Conservation (phyloP, 2,888 invertebrate species). For the Parasteatoda lunata region DNA sequence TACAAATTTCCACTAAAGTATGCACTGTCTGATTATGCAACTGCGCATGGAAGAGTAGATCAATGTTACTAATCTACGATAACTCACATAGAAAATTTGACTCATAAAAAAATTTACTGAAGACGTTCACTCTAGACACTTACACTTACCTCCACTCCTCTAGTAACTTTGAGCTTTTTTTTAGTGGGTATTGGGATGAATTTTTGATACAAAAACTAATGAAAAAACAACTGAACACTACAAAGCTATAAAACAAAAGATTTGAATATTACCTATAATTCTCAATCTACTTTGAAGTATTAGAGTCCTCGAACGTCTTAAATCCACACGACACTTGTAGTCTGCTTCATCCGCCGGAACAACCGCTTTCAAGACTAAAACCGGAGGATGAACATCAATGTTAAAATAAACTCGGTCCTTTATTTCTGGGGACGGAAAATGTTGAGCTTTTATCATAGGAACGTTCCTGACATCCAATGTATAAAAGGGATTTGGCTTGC, state of each 20-base stretch:
- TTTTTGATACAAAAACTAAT: not conserved
- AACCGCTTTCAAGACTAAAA: slow-evolving; percentile 23
- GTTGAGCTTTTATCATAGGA: slow-evolving; percentile 22
- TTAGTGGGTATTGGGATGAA: no score
- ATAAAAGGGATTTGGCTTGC: slow-evolving; percentile 54
- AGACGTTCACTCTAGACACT: no score
- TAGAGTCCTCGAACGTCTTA: slow-evolving; percentile 52
- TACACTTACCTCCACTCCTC: no score
- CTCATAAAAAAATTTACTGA: no score
- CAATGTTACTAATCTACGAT: no score
- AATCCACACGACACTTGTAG: slow-evolving; percentile 61
- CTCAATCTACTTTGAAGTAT: slow-evolving; percentile 75
- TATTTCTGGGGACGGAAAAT: slow-evolving; percentile 31
- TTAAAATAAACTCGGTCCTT: slow-evolving; percentile 33
- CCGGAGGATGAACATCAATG: slow-evolving; percentile 44
- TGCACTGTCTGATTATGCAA: no score
- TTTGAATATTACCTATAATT: slow-evolving; percentile 82
- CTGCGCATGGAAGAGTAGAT: no score
- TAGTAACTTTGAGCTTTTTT: no score
- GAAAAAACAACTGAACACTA: not conserved
- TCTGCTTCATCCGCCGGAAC: slow-evolving; percentile 27
- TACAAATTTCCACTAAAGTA: no score
- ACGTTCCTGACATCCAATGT: slow-evolving; percentile 47
- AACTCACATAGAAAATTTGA: no score
- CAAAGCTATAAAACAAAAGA: not conserved